phyloP scores from a whole-genome alignment of 2,888 invertebrate species.

The Brenthis daphne region DNA sequence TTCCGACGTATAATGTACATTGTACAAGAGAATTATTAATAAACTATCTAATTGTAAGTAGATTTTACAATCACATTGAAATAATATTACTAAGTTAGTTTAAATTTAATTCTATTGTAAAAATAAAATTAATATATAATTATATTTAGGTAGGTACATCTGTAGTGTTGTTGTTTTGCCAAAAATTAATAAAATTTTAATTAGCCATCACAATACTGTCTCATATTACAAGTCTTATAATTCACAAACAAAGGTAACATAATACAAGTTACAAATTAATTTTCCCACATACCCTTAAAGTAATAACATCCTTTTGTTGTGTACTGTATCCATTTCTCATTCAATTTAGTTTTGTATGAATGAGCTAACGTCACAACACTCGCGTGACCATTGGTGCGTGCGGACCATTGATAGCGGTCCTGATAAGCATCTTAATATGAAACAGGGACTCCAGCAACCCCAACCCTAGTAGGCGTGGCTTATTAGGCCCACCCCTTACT shows the following conservation, averaged over 20 bases:
- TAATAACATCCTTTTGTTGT: slow-evolving; percentile 77
- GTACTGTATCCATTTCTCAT: slow-evolving; percentile 76
- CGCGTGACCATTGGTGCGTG: slow-evolving; percentile 61
- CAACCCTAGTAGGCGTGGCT: slow-evolving; percentile 53
- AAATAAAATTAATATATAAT: no score
- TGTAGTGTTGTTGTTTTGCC: not conserved
- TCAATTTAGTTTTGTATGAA: slow-evolving; percentile 67
- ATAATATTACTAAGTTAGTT: no score
- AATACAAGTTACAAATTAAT: slow-evolving; percentile 76
- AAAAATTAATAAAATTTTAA: slow-evolving; percentile 39
- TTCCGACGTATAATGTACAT: no score
- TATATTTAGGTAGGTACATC: no score
- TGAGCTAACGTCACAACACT: slow-evolving; percentile 76
- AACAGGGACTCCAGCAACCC: slow-evolving; percentile 41
- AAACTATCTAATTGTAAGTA: no score
- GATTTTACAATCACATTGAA: no score
- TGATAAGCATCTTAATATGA: slow-evolving; percentile 50
- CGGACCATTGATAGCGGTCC: slow-evolving; percentile 56
- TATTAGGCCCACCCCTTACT: slow-evolving; percentile 47
- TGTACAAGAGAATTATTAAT: no score
- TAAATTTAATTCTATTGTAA: no score
- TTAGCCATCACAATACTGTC: slow-evolving; percentile 27
- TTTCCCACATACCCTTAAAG: slow-evolving; percentile 80
- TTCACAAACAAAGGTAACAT: slow-evolving; percentile 48
- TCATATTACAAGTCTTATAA: slow-evolving; percentile 27